phyloP scores from a whole-genome alignment of 2,113 vertebrate species.

The Chitala chitala region DNA sequence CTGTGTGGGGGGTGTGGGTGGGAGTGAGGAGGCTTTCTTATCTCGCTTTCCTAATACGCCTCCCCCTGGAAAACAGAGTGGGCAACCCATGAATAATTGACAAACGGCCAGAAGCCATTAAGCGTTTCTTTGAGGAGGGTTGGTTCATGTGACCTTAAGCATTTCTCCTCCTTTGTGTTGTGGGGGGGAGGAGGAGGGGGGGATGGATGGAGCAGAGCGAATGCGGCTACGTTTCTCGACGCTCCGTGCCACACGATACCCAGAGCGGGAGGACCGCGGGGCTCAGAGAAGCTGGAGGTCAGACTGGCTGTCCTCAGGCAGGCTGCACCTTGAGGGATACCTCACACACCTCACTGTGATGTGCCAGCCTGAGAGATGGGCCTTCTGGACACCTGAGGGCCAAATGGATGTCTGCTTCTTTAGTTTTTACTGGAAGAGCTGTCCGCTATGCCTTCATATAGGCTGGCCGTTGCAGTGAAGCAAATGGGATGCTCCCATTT shows the following conservation, averaged over 20 bases:
- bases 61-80: slow-evolving; percentile 33
- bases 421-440: too few relatives aligned
- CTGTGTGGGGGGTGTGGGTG: slow-evolving; percentile 35
- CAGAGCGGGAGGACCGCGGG: too few relatives aligned
- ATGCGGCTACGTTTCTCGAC: not conserved
- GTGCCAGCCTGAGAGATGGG: not conserved
- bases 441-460: too few relatives aligned
- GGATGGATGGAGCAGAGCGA: not conserved
- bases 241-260: not conserved
- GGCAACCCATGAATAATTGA: slow-evolving; percentile 61
- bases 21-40: slow-evolving; percentile 40
- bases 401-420: too few relatives aligned
- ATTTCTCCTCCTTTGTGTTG: slow-evolving; percentile 43
- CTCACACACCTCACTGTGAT: not conserved
- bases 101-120: slow-evolving; percentile 52
- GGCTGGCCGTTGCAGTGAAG: too few relatives aligned
- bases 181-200: slow-evolving; percentile 14
- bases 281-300: not conserved
- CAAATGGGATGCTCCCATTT: too few relatives aligned
- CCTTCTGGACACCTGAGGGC: not conserved
- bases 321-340: not conserved
- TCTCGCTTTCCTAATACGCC: slow-evolving; percentile 43
- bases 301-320: not conserved
- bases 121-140: slow-evolving; percentile 37
- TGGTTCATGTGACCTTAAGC: slow-evolving; percentile 16